Evolutionary conservation across 2,113 vertebrate species (phyloP).

Genomic region (Salvelinus namaycush): DNA sequence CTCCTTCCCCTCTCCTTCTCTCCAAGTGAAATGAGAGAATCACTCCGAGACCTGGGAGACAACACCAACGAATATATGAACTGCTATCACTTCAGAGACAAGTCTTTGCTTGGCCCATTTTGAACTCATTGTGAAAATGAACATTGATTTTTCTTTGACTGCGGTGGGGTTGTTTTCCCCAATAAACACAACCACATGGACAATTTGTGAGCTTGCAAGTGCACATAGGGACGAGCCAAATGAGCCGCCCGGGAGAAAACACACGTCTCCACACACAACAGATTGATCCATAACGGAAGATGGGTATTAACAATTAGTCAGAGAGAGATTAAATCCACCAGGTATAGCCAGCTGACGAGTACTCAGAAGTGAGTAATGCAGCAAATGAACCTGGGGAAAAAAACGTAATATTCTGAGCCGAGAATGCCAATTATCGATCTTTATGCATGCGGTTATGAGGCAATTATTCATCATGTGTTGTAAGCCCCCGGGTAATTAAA

Average conservation of each 20-base stretch:
- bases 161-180: no score
- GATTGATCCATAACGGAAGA: conserved; percentile 35
- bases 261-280: background rate
- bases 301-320: conserved; percentile 32
- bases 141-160: no score
- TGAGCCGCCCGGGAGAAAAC: conserved; percentile 1
- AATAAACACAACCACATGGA: no score
- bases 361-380: conserved; percentile 21
- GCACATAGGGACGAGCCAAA: background rate
- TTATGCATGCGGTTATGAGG: conserved; percentile 58
- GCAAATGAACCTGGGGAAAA: conserved; percentile 1
- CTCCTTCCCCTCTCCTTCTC: conserved; percentile 52
- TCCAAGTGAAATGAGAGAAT: conserved; percentile 53
- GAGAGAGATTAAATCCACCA: background rate
- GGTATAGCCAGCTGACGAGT: background rate
- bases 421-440: conserved; percentile 72
- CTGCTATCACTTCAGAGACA: background rate
- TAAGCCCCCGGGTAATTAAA: conserved; percentile 75
- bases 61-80: background rate
- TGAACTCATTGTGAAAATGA: background rate
- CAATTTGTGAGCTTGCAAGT: background rate
- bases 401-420: conserved; percentile 60
- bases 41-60: conserved; percentile 28
- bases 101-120: background rate
- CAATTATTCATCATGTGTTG: conserved; percentile 68